A percentile compares a stretch with the other conserved stretches of the same genome.
These are phyloP conservation scores for Lichenostomus cassidix DNA, from an alignment of 2,113 vertebrate species.

Conservation along the genomic window DNA sequence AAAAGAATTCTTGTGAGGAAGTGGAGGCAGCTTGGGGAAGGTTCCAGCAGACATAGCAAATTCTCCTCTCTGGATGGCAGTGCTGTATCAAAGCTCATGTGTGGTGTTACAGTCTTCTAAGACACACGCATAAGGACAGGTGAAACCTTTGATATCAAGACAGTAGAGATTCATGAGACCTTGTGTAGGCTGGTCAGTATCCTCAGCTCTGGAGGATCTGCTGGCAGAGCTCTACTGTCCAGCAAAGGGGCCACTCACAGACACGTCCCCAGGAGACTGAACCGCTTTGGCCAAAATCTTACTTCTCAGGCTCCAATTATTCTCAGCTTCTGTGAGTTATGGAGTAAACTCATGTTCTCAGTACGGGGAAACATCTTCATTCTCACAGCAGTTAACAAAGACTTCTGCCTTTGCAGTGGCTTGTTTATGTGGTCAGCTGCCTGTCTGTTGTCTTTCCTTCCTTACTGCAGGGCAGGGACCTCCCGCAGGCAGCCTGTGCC, in stretches of 20 bases:
- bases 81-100: neutral
- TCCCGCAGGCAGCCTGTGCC: neutral
- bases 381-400: neutral
- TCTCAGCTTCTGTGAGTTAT: neutral
- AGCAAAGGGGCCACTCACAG: neutral
- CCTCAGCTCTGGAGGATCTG: neutral
- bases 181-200: neutral
- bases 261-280: neutral
- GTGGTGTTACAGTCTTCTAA: neutral
- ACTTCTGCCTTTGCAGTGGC: neutral
- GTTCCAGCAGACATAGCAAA: neutral
- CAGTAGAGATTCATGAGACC: neutral
- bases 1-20: neutral
- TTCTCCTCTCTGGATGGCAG: neutral
- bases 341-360: rapidly evolving
- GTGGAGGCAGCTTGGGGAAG: neutral
- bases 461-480: constrained; percentile 37
- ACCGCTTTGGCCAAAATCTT: neutral
- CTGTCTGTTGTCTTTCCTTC: constrained; percentile 4
- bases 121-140: neutral
- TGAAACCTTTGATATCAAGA: neutral
- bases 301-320: neutral
- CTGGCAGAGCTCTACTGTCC: neutral
- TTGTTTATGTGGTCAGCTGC: neutral
- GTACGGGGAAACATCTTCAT: neutral